A percentile compares a stretch with the other conserved stretches of the same genome.
Evolutionary conservation across 2,113 vertebrate genomes (phyloP).

Genomic region (Anas platyrhynchos): DNA sequence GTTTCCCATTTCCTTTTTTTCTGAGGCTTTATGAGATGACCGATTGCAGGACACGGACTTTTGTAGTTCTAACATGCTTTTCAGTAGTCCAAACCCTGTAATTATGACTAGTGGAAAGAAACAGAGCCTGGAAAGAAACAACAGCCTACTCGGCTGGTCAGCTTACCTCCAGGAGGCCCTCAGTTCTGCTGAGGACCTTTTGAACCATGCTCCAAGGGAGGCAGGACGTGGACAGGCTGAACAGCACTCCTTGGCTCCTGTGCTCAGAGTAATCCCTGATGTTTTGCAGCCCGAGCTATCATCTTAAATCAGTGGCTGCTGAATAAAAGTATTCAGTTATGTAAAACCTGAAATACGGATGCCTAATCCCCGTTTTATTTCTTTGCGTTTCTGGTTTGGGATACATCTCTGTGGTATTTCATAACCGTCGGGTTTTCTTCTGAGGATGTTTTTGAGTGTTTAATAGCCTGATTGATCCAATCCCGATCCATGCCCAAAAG

Average conservation of each 20-base stretch:
- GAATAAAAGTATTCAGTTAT: background rate
- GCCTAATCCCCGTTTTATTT: background rate
- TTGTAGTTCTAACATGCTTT: background rate
- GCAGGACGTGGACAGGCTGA: accelerated
- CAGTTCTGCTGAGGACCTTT: background rate
- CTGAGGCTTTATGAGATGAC: background rate
- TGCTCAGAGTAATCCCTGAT: background rate
- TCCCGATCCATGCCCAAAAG: background rate
- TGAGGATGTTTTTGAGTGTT: background rate
- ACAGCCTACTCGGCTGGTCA: background rate
- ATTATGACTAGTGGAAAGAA: background rate
- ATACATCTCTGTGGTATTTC: background rate
- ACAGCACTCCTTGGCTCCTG: background rate
- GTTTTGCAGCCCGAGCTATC: background rate
- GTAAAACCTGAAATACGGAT: background rate
- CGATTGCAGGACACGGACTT: background rate
- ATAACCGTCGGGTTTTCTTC: background rate
- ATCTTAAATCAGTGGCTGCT: background rate
- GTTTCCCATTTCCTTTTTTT: background rate
- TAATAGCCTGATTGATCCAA: background rate
- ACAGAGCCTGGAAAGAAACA: background rate
- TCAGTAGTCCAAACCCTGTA: background rate
- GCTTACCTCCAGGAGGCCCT: background rate
- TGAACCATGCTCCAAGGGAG: background rate
- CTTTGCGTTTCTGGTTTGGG: background rate